Conservation (phyloP, 2,113 vertebrate species). For the Plecotus auritus region DNA sequence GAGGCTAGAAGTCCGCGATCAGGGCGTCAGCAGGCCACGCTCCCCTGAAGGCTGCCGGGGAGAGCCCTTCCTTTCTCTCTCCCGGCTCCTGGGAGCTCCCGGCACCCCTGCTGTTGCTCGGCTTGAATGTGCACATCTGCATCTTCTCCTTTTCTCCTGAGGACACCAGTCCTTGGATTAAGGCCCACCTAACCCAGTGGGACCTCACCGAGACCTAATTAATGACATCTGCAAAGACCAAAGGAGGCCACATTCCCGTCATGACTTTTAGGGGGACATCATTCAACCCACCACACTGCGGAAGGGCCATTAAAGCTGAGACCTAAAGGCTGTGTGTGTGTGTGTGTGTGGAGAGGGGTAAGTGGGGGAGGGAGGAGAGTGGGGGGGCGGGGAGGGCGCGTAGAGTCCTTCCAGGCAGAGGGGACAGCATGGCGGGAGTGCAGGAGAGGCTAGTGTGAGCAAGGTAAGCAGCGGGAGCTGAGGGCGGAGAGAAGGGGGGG, state of each 20-base stretch:
- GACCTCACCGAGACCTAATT: background rate
- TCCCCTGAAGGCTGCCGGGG: too few relatives aligned
- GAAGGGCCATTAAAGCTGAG: background rate
- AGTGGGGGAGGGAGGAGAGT: too few relatives aligned
- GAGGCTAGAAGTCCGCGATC: background rate
- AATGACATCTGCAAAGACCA: background rate
- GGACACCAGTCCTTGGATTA: background rate
- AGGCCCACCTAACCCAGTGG: background rate
- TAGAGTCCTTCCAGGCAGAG: background rate
- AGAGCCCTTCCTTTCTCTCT: background rate
- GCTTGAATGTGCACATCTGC: background rate
- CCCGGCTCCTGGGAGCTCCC: background rate
- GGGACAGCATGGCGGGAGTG: background rate
- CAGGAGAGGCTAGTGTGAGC: background rate
- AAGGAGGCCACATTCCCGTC: background rate
- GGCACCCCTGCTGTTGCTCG: background rate
- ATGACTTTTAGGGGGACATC: background rate
- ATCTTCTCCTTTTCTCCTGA: background rate
- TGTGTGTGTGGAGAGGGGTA: too few relatives aligned
- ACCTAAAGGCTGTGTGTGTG: background rate
- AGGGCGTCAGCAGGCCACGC: rapidly evolving
- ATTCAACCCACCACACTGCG: background rate
- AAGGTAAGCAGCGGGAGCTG: too few relatives aligned
- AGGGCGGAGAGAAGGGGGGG: rapidly evolving
- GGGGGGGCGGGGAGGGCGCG: rapidly evolving